A percentile compares a stretch with the other conserved stretches of the same genome.
Conservation (phyloP, 2,888 invertebrate species). For the Hanleya hanleyi region DNA sequence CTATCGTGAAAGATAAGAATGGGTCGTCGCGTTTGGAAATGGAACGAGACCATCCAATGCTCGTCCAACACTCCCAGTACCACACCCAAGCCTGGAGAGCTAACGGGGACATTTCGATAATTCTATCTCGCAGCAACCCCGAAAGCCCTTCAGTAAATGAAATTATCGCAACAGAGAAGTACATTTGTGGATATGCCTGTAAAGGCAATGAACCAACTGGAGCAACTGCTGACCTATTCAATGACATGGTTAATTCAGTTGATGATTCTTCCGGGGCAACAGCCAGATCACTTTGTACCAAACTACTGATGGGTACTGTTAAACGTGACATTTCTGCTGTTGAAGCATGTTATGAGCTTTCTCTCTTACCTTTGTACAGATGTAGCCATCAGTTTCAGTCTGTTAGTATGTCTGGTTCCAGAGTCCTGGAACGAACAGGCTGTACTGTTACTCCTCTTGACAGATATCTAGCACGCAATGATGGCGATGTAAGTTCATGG, state of each 20-base stretch:
- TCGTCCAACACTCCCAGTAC: conserved; percentile 42
- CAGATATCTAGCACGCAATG: conserved; percentile 26
- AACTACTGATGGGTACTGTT: conserved; percentile 38
- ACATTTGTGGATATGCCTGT: conserved; percentile 40
- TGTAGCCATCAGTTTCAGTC: conserved; percentile 34
- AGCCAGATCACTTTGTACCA: conserved; percentile 30
- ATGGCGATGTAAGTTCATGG: conserved; percentile 15
- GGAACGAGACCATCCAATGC: conserved; percentile 41
- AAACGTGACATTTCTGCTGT: conserved; percentile 44
- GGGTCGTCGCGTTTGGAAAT: conserved; percentile 42
- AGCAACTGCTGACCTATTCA: conserved; percentile 34
- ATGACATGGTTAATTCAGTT: conserved; percentile 16
- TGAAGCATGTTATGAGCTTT: conserved; percentile 30
- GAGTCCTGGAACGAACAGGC: conserved; percentile 30
- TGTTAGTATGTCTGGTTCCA: conserved; percentile 37
- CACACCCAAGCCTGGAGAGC: conserved; percentile 46
- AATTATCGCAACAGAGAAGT: conserved; percentile 26
- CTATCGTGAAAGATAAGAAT: conserved; percentile 42
- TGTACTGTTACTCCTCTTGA: conserved; percentile 31
- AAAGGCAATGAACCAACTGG: conserved; percentile 45
- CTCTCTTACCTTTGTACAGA: conserved; percentile 28
- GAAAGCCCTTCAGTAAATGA: conserved; percentile 42
- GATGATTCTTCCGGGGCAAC: conserved; percentile 16
- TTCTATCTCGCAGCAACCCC: conserved; percentile 37
- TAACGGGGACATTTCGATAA: conserved; percentile 43